phyloP scores from a whole-genome alignment of 2,113 vertebrate genomes.

The Heterotilapia buettikoferi region DNA sequence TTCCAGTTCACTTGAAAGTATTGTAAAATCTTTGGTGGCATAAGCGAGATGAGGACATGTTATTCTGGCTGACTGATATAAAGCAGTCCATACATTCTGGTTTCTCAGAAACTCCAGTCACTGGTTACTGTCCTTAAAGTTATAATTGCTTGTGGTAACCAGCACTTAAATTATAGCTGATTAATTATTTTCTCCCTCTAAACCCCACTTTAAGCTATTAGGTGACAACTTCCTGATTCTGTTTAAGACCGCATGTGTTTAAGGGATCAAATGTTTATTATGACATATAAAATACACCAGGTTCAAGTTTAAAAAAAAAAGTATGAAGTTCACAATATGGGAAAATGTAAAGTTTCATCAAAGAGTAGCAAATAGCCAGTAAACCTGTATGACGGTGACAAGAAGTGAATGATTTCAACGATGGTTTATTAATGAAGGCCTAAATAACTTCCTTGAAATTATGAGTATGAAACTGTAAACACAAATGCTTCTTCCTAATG shows the following conservation, averaged over 20 bases:
- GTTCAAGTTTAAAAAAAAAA: fast-evolving
- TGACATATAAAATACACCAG: not conserved
- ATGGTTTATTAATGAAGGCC: slow-evolving; percentile 18
- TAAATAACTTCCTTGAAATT: not conserved
- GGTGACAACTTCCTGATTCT: not conserved
- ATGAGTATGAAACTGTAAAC: not conserved
- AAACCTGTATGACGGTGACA: not conserved
- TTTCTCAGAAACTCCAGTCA: not conserved
- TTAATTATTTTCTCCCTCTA: not conserved
- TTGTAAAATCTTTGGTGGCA: not conserved
- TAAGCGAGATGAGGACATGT: not conserved
- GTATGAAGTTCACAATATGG: not conserved
- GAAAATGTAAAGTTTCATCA: not conserved
- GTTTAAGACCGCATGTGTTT: not conserved
- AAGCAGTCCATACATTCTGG: not conserved
- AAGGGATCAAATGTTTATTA: not conserved
- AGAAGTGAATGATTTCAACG: not conserved
- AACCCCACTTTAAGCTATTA: not conserved
- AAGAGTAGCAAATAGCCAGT: not conserved
- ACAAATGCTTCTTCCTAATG: not conserved
- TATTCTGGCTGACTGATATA: not conserved
- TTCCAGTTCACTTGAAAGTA: not conserved
- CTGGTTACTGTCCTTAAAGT: not conserved
- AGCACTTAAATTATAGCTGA: not conserved
- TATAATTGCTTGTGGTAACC: not conserved